Conservation (phyloP, 1,140 invertebrate genomes). For the Heliconius hewitsoni region DNA sequence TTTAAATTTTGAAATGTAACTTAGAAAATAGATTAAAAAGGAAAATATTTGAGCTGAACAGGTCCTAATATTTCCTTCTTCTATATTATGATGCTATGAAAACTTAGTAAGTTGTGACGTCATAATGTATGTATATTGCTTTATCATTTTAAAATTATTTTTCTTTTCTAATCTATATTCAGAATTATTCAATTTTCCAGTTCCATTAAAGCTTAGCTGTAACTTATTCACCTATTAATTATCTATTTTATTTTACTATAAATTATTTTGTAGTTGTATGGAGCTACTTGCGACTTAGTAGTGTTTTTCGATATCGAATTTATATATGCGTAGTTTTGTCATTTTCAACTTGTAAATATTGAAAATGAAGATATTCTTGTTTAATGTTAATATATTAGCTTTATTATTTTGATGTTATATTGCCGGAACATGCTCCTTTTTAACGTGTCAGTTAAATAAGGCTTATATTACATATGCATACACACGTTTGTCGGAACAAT, state of each 20-base stretch:
- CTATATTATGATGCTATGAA: no score
- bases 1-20: neutral
- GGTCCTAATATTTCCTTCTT: no score
- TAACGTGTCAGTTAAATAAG: neutral
- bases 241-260: neutral
- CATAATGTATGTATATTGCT: neutral
- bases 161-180: neutral
- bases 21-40: constrained; percentile 4
- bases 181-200: neutral
- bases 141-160: neutral
- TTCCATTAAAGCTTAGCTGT: neutral
- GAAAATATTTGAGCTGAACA: no score
- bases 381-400: neutral
- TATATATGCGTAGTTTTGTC: constrained; percentile 35
- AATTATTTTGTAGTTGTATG: neutral
- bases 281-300: constrained; percentile 23
- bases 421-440: neutral
- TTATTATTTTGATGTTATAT: neutral
- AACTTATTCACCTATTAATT: neutral
- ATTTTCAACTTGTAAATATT: constrained; percentile 17
- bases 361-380: neutral
- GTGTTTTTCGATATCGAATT: constrained; percentile 39
- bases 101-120: neutral
- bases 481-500: no score
- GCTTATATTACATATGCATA: no score